Evolutionary conservation across 2,888 invertebrate species (phyloP).

Genomic region (Lasioglossum zephyrum): DNA sequence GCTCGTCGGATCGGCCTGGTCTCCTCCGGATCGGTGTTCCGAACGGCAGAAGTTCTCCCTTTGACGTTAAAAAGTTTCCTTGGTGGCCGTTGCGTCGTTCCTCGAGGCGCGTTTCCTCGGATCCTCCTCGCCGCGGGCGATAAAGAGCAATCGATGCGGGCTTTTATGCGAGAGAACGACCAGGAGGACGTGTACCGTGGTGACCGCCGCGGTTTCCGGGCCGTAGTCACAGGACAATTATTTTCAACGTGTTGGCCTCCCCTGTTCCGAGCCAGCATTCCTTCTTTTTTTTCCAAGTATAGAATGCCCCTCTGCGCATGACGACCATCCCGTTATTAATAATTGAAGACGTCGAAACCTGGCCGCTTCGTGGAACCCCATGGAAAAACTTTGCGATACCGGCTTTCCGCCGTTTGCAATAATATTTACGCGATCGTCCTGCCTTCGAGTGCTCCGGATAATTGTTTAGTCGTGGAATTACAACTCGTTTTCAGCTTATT

Average conservation of each 20-base stretch:
- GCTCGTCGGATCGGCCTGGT: not conserved
- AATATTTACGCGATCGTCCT: not conserved
- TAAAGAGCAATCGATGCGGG: conserved; percentile 61
- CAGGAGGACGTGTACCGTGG: conserved; percentile 45
- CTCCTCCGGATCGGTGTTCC: conserved; percentile 6
- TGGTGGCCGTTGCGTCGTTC: conserved; percentile 22
- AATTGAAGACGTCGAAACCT: conserved; percentile 48
- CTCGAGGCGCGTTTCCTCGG: conserved; percentile 43
- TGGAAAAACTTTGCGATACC: not conserved
- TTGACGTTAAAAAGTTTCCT: conserved; percentile 15
- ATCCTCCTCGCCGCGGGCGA: conserved; percentile 36
- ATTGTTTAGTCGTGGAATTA: not conserved
- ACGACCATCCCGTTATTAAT: conserved; percentile 44
- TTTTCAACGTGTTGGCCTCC: conserved; percentile 55
- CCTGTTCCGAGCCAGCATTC: conserved; percentile 21
- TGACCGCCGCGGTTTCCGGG: conserved; percentile 63
- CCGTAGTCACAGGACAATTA: conserved; percentile 65
- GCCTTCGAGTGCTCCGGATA: not conserved
- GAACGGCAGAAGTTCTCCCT: not conserved
- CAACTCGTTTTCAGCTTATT: not conserved
- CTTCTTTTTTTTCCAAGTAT: conserved; percentile 57
- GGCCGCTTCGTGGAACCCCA: not conserved
- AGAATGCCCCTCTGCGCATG: conserved; percentile 43
- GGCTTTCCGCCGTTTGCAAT: not conserved
- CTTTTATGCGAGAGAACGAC: conserved; percentile 54